Evolutionary conservation across 2,888 invertebrate genomes (phyloP), one percentile per base, ranked within the genome.

Genomic region (Dendrolimus houi): DNA sequence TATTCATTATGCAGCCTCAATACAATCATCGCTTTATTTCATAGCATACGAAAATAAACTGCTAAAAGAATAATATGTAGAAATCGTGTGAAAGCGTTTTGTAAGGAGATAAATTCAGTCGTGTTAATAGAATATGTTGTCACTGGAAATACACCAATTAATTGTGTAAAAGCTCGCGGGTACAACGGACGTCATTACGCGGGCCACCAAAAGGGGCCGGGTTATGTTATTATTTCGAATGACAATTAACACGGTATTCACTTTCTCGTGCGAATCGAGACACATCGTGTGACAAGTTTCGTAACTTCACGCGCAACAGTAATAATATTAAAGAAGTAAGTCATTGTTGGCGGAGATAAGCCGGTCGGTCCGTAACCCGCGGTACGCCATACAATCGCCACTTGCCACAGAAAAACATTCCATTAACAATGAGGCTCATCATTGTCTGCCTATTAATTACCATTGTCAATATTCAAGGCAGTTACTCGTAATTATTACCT

Each of bases 381-480:
- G 47, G 9, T 12, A 58, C 56, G 62, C 59, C 56, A 61, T 60
- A 58, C 60, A 62, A 29, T 54, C 64, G 60, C 58, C 57, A 54
- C 59, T 59, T 61, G 64, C 62, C 63, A 64, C 64, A 71, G 68
- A 70, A 76, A 77, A 77, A 82, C 72, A 74, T 64, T 69, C 67
- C 72, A 63, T 64, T 69, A 62, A 64, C 72, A 74, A 75, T 74
- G 67, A 75, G 67, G 75, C 69, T 74, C 79, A 77, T 81, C 77
- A 81, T 83, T 82, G 79, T 80, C 68, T 73, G 64, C 62, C 59
- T 67, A 79, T 72, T 81, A 83, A 85, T 86, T 77, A 75, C 73
- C 67, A 85, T 85, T 84, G 83, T 85, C 71, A 83, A 81, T 82
- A 85, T 84, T 82, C 83, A 83, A 79, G 75, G 75, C 70, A 69